These are phyloP conservation scores for Papilio polyxenes DNA, from an alignment of 1,140 invertebrate species.

Conservation along the genomic window DNA sequence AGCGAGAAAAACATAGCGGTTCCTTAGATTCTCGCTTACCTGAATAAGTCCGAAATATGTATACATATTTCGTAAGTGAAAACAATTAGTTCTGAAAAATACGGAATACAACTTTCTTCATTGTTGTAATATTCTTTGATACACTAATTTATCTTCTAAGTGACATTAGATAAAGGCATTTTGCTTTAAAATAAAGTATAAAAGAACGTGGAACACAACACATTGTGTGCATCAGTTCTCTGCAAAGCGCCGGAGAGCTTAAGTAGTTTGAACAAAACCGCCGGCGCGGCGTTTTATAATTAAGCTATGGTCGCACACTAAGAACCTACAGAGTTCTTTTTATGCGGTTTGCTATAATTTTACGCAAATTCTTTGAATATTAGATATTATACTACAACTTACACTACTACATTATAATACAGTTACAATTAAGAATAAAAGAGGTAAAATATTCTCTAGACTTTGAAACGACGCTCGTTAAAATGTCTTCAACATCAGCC, in stretches of 20 bases:
- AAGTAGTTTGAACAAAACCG: slow-evolving; percentile 16
- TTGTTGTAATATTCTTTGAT: neutral
- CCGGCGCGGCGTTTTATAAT: neutral
- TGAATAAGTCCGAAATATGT: too few species aligned
- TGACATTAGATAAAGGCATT: neutral
- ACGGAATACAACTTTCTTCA: neutral
- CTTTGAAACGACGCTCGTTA: too few species aligned
- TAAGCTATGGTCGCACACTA: slow-evolving; percentile 1
- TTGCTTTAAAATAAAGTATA: neutral
- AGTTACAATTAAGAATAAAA: too few species aligned
- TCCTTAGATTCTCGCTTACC: too few species aligned
- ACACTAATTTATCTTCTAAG: neutral
- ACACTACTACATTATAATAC: too few species aligned
- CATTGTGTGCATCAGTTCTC: neutral
- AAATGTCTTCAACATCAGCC: too few species aligned
- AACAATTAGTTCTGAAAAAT: neutral
- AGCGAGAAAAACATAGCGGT: too few species aligned
- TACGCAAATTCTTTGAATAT: neutral
- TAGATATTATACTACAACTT: too few species aligned
- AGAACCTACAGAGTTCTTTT: neutral
- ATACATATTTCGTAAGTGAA: too few species aligned
- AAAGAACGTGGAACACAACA: neutral
- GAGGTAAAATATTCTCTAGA: too few species aligned
- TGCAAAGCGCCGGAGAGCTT: slow-evolving; percentile 4
- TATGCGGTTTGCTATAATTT: neutral